Conservation (phyloP, 64 coral and sea anemone genomes). For the Stichodactyla mertensii region DNA sequence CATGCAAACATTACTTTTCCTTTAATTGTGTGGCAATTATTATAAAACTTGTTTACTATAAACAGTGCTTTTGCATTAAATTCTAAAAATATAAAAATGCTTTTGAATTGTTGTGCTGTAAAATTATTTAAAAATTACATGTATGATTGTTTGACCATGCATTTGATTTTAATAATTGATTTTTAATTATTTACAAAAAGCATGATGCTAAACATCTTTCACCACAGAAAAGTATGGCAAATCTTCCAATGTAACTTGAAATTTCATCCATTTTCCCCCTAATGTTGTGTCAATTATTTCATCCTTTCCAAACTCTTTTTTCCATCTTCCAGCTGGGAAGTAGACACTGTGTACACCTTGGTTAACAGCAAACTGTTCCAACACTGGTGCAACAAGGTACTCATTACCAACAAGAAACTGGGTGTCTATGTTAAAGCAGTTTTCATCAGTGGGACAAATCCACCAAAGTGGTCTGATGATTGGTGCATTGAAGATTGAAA, state of each 20-base stretch:
- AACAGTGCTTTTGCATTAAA: no score
- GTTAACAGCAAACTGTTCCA: slow-evolving; percentile 15
- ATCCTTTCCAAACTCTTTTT: slow-evolving; percentile 50
- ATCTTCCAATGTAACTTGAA: slow-evolving; percentile 39
- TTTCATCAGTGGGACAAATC: slow-evolving; percentile 61
- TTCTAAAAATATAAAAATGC: no score
- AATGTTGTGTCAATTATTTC: slow-evolving; percentile 16
- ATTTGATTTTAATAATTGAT: no score
- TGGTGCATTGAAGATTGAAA: slow-evolving; percentile 41
- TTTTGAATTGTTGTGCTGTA: no score
- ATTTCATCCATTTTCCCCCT: slow-evolving; percentile 37
- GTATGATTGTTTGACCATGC: no score
- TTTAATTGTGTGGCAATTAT: no score
- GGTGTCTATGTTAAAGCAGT: slow-evolving; percentile 27
- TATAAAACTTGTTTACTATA: no score
- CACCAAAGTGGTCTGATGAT: slow-evolving; percentile 80
- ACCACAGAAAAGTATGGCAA: slow-evolving; percentile 62
- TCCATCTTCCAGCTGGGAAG: slow-evolving; percentile 55
- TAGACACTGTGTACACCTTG: slow-evolving; percentile 44
- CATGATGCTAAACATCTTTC: background rate
- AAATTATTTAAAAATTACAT: no score
- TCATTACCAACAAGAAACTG: slow-evolving; percentile 59
- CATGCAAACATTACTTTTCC: no score
- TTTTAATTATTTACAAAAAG: no score
- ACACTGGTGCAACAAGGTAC: slow-evolving; percentile 73